These are phyloP conservation scores for Halocaridina rubra DNA, from an alignment of 2,888 invertebrate genomes.

Conservation along the genomic window DNA sequence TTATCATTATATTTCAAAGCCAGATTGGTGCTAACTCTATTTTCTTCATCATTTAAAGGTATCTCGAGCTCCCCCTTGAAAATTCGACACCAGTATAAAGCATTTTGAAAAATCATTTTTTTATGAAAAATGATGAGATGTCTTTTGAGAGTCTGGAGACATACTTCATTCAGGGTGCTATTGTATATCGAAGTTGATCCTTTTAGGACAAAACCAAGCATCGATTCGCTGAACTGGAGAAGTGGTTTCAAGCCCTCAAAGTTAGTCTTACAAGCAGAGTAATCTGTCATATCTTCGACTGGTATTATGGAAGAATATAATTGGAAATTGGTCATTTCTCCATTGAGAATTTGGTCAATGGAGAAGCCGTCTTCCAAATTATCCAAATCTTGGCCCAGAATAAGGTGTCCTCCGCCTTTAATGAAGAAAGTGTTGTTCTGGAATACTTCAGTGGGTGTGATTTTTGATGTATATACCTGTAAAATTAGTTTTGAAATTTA, in stretches of 20 bases:
- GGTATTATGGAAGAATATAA: not conserved
- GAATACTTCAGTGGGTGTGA: too few species aligned
- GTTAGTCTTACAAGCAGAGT: not conserved
- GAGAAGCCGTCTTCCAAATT: not conserved
- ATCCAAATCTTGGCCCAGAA: conserved; percentile 21
- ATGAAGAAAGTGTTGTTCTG: too few species aligned
- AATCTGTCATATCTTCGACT: not conserved
- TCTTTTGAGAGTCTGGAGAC: not conserved
- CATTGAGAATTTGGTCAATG: not conserved
- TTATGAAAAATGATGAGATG: not conserved
- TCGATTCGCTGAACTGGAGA: not conserved
- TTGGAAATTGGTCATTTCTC: not conserved
- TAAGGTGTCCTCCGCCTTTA: not conserved
- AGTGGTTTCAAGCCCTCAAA: not conserved
- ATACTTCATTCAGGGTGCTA: not conserved
- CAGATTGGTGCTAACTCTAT: not conserved
- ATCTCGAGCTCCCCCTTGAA: not conserved
- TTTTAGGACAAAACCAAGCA: not conserved
- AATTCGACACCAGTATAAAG: not conserved
- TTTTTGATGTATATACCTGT: too few species aligned
- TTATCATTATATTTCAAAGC: not conserved
- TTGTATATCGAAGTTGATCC: not conserved
- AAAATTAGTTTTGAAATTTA: too few species aligned
- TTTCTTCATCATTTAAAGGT: not conserved
- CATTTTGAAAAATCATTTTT: not conserved